Evolutionary conservation across 2,113 vertebrate genomes (phyloP), one percentile per base, ranked within the genome.

Genomic region (Pantherophis guttatus): DNA sequence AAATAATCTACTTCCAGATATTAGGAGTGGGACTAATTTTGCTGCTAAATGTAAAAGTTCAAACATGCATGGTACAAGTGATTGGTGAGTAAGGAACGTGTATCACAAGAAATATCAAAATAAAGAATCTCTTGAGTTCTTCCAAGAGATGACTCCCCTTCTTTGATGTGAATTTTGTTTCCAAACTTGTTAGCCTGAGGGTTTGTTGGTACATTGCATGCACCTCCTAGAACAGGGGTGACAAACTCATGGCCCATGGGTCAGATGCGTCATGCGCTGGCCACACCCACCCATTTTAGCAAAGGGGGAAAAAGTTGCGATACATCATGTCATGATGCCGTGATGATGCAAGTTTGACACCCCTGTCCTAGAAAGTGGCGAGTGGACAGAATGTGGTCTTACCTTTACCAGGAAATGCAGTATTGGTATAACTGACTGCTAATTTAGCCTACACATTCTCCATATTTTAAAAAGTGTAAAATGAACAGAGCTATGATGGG

Each of bases 1-100:
- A 91, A 92, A 87, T 87, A 92, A 90, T 70, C 87, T 58, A 55
- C 65, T 90, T 65, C 88, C 3, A 53, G 87, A 92, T 87, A 92
- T 50, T 23, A 70, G 91, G 33, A 81, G 12, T 50, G 17, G 54
- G 50, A 87, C 44, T 75, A 44, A 81, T 81, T 50, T 53, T 89
- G 44, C 54, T 57, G 81, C 33, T 86, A 88, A 87, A 90, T 75
- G 39, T n/a, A 87, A 50, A 55, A 65, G 54, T 50, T 33, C 11
- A 17, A 5, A 44, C 53, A 23, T 1, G 3, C 21, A 70, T n/a
- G 1, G 75, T 53, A 4, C 19, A 8, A 26, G 10, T 54, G 48
- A 58, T 39, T 88, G 57, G 81, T 7, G 48, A 90, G 55, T n/a
- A 29, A 59, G 90, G 19, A 21, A 33, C 59, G 12, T 33, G 29